Conservation (phyloP, 2,113 vertebrate species). For the Desmodus rotundus region DNA sequence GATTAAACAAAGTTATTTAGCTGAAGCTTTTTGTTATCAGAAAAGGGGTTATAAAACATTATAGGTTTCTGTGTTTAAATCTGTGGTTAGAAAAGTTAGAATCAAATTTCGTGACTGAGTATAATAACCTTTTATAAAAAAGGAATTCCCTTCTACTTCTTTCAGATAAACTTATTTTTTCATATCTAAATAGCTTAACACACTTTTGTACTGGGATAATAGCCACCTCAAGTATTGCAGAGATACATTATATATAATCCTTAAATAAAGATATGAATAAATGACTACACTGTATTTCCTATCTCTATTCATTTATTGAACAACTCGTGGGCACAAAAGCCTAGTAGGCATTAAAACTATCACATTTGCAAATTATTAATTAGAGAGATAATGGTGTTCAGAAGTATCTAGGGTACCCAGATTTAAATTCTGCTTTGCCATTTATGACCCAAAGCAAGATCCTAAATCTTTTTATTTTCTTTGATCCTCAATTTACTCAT, state of each 20-base stretch:
- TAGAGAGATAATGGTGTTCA: background rate
- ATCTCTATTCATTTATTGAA: background rate
- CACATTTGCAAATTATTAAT: background rate
- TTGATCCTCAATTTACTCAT: background rate
- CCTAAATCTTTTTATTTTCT: background rate
- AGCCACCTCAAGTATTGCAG: background rate
- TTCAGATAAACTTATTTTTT: slow-evolving; percentile 21
- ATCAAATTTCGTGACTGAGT: background rate
- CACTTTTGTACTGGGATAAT: background rate
- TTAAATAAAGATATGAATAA: background rate
- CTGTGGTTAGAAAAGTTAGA: background rate
- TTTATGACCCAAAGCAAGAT: background rate
- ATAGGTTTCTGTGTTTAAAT: background rate
- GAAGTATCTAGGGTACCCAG: background rate
- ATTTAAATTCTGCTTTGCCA: background rate
- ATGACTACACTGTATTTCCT: background rate
- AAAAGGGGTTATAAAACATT: background rate
- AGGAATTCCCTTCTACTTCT: background rate
- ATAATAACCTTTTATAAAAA: background rate
- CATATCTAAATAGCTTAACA: background rate
- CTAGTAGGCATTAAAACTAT: background rate
- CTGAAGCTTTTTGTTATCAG: background rate
- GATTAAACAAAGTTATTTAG: no score
- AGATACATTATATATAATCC: background rate
- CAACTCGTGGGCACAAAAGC: background rate